These are phyloP conservation scores for Saccopteryx bilineata DNA, from an alignment of 2,113 vertebrate species.

Conservation along the genomic window DNA sequence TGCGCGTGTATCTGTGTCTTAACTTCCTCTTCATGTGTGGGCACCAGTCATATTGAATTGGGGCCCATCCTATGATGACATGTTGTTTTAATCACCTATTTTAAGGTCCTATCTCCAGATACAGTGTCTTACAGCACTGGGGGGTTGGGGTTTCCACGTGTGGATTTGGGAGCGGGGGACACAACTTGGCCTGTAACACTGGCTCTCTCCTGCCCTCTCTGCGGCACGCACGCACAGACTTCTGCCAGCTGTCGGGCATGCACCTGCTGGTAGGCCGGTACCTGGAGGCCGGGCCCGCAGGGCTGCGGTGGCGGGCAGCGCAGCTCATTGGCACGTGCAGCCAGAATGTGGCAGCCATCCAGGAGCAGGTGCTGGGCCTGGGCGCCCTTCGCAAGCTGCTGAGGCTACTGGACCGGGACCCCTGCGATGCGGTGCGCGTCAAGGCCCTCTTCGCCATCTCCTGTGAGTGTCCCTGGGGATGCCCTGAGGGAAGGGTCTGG, in stretches of 20 bases:
- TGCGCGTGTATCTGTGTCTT: neutral
- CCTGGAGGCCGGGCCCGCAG: conserved; percentile 88
- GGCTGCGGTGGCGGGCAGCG: conserved; percentile 92
- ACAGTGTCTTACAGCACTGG: too few species aligned
- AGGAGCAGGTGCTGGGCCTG: conserved; percentile 90
- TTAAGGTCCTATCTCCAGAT: neutral
- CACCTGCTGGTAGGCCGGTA: conserved; percentile 91
- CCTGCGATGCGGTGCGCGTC: conserved; percentile 89
- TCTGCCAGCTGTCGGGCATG: conserved; percentile 94
- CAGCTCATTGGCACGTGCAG: conserved; percentile 93
- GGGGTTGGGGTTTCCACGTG: neutral
- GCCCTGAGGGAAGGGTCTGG: neutral
- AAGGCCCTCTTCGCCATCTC: conserved; percentile 95
- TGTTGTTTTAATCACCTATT: neutral
- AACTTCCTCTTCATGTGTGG: neutral
- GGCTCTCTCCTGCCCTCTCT: neutral
- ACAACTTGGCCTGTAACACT: rapidly evolving
- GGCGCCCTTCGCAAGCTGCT: conserved; percentile 91
- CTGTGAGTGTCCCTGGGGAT: conserved; percentile 88
- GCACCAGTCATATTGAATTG: neutral
- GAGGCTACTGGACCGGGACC: conserved; percentile 91
- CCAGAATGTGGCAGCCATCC: conserved; percentile 94
- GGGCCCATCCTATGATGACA: too few species aligned
- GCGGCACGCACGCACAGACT: conserved; percentile 86
- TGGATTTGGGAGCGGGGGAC: too few species aligned